phyloP scores from a whole-genome alignment of 1,140 invertebrate genomes.

The Procambarus clarkii region DNA sequence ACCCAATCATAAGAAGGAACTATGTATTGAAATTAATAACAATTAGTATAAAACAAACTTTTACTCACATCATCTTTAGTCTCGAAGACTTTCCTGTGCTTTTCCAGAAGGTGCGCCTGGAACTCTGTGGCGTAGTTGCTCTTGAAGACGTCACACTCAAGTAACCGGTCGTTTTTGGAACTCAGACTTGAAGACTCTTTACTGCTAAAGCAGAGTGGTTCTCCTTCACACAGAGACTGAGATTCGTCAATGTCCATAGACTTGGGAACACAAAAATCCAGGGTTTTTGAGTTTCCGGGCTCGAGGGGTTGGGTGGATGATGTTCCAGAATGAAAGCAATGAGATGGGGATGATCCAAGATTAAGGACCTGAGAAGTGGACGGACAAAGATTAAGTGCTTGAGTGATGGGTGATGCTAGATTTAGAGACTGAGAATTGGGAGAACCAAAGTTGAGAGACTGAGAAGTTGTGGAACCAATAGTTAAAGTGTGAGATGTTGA shows the following conservation, averaged over 20 bases:
- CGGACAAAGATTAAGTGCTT: no score
- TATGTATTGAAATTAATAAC: no score
- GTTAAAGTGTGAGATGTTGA: no score
- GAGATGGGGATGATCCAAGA: background rate
- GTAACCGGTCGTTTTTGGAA: background rate
- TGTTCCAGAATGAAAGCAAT: background rate
- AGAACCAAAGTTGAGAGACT: no score
- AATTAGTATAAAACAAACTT: no score
- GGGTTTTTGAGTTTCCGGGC: constrained; percentile 8
- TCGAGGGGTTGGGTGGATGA: background rate
- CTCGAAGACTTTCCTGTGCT: constrained; percentile 37
- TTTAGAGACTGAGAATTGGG: no score
- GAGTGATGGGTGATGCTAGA: no score
- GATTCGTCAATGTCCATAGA: background rate
- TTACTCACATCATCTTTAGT: constrained; percentile 61
- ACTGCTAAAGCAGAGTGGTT: background rate
- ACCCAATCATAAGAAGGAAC: no score
- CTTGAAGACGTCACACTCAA: constrained; percentile 25
- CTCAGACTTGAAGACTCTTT: background rate
- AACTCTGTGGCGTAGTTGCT: constrained; percentile 67
- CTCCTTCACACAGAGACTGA: background rate
- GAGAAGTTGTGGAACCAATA: no score
- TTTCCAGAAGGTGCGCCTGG: constrained; percentile 52
- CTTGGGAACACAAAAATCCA: background rate
- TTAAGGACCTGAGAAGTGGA: background rate